Conservation (phyloP, 2,888 invertebrate genomes). For the Eristalinus sepulchralis region DNA sequence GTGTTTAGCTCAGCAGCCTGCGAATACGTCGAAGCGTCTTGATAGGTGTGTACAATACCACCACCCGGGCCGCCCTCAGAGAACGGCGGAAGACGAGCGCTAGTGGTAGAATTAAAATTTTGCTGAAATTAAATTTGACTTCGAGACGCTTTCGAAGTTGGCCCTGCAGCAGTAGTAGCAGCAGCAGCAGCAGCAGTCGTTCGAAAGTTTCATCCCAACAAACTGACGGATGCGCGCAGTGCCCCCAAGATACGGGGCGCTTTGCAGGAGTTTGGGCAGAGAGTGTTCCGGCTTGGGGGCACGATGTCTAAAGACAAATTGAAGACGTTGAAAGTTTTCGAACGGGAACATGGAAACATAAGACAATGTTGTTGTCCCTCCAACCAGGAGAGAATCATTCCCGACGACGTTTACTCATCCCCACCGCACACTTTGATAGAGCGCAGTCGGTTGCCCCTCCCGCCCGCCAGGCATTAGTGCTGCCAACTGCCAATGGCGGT, state of each 20-base stretch:
- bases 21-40: not conserved
- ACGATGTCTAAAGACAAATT: slow-evolving; percentile 49
- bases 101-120: slow-evolving; percentile 41
- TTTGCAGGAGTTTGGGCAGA: not conserved
- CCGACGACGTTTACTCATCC: not conserved
- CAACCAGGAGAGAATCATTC: not conserved
- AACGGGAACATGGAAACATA: slow-evolving; percentile 15
- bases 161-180: not conserved
- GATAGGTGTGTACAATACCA: not conserved
- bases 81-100: not conserved
- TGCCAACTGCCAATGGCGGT: slow-evolving; percentile 16
- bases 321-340: slow-evolving; percentile 54
- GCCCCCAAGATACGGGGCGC: not conserved
- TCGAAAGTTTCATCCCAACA: slow-evolving; percentile 16
- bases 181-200: not conserved
- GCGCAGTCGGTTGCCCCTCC: not conserved
- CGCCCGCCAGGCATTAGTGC: slow-evolving; percentile 17
- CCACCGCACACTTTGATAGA: slow-evolving; percentile 19
- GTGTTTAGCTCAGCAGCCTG: not conserved
- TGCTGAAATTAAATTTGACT: slow-evolving; percentile 58
- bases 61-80: too few species aligned
- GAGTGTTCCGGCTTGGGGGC: not conserved
- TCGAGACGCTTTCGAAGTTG: slow-evolving; percentile 49
- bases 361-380: slow-evolving; percentile 42
- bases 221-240: slow-evolving; percentile 13